Evolutionary conservation across 2,113 vertebrate genomes (phyloP), one percentile per base, ranked within the genome.

Genomic region (Melanerpes aurifrons): DNA sequence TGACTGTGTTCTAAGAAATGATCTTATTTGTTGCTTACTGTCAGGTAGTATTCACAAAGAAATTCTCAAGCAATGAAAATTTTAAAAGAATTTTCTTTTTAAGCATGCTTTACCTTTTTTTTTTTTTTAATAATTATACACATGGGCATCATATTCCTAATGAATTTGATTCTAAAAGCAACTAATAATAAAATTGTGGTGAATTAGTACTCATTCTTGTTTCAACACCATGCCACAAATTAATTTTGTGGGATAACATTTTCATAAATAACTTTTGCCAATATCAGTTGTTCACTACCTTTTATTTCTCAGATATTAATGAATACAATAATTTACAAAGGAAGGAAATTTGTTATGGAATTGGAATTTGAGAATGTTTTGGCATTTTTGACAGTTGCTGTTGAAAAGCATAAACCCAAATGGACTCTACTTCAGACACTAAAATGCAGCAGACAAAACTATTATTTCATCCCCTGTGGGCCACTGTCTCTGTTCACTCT

Each of bases 281-380:
- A 6, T 75, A 86, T 63, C 14, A 74, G 25, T 76, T 94, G 37
- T 59, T 94, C 91, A 94, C 35, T 61, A 72, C 20, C 89, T 93
- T 93, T 83, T 77, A 74, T 83, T 95, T 84, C 64, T 93, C 87
- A 75, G 50, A 93, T 80, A 48, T 35, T 95, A 94, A 95, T 79
- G 77, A 96, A 71, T 82, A 81, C 91, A 94, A 95, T 95, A 93
- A 93, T 54, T 96, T 97, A 93, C 90, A 96, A 95, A 95, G 70
- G 4, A n/a, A 37, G 58, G 14, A 89, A 94, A 84, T 31, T 64
- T 95, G 76, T 87, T 93, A 87, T 43, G 75, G 93, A 96, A 95
- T 91, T 4, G 63, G 94, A 89, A 96, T 81, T 92, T 91, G 59
- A 83, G 71, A 74, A 22, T 87, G 37, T 92, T 96, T 96, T 76